Evolutionary conservation across 2,888 invertebrate genomes (phyloP), one percentile per base, ranked within the genome.

Genomic region (Trachelus troglodyta): DNA sequence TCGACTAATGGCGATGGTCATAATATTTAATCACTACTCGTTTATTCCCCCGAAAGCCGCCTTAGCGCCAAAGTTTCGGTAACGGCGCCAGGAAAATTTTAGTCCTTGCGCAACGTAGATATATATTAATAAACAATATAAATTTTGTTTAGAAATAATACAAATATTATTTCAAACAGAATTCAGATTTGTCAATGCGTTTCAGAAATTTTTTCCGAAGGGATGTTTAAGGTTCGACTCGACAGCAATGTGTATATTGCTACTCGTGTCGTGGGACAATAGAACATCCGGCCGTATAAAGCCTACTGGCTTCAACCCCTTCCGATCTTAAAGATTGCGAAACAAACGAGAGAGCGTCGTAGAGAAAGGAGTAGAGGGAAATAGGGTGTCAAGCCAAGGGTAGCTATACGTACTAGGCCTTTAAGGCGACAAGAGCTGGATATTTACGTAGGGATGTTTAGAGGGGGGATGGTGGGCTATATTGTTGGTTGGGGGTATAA

Each of bases 301-400:
- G 56, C 56, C 34, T 35, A 12, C 75, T 31, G 33, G 73, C 78
- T 81, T 37, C 85, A 90, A 90, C 90, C 90, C 90, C 34, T 90
- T 90, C 84, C 89, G 90, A 91, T 91, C 90, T 91, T 91, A 91
- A 91, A 91, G 91, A 90, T 91, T 91, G 90, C 89, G 90, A 90
- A 90, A 91, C 90, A 90, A 91, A 90, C 89, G 90, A 88, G 89
- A 89, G 88, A 85, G 89, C 86, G 85, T 56, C 56, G 23, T 23
- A 56, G 56, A 23, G 56, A 56, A 89, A 90, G 87, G 85, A 85
- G 56, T 23, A 56, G 23, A 56, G 85, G 88, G 85, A 86, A 91
- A 91, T 90, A 89, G 91, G 90, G 90, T 90, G 91, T 89, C 88
- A 89, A 90, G 86, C 85, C 83, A 83, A 83, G 86, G 83, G 85